A percentile compares a stretch with the other conserved stretches of the same genome.
These are phyloP conservation scores for Eilema sororculum DNA, from an alignment of 2,888 invertebrate genomes.

Conservation along the genomic window DNA sequence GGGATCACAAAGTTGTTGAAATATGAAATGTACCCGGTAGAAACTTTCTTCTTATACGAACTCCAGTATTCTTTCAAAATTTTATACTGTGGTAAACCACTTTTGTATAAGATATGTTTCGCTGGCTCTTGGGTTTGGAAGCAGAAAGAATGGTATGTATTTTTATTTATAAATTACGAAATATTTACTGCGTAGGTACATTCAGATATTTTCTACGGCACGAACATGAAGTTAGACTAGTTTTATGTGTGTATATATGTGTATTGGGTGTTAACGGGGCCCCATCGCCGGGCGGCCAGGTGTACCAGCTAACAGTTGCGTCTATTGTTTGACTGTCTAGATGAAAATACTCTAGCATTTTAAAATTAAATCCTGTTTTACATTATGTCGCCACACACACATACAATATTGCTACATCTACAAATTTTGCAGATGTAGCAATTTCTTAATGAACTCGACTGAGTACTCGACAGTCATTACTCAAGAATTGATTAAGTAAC, in stretches of 20 bases:
- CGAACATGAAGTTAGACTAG: too few species aligned
- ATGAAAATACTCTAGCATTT: too few species aligned
- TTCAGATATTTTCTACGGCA: background rate
- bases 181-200: too few species aligned
- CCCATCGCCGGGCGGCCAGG: too few species aligned
- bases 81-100: background rate
- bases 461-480: slow-evolving; percentile 32
- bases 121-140: background rate
- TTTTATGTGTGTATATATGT: too few species aligned
- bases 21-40: background rate
- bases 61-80: background rate
- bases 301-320: too few species aligned
- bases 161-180: background rate
- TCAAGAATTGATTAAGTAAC: slow-evolving; percentile 61
- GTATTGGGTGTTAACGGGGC: too few species aligned
- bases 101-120: background rate
- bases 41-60: background rate
- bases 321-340: too few species aligned
- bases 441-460: background rate
- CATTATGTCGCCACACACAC: too few species aligned
- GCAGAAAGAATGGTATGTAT: background rate
- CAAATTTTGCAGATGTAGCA: background rate
- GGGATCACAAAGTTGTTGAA: background rate
- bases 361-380: too few species aligned
- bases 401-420: too few species aligned